These are phyloP conservation scores for Plectropomus leopardus DNA, from an alignment of 2,113 vertebrate genomes.

Conservation along the genomic window DNA sequence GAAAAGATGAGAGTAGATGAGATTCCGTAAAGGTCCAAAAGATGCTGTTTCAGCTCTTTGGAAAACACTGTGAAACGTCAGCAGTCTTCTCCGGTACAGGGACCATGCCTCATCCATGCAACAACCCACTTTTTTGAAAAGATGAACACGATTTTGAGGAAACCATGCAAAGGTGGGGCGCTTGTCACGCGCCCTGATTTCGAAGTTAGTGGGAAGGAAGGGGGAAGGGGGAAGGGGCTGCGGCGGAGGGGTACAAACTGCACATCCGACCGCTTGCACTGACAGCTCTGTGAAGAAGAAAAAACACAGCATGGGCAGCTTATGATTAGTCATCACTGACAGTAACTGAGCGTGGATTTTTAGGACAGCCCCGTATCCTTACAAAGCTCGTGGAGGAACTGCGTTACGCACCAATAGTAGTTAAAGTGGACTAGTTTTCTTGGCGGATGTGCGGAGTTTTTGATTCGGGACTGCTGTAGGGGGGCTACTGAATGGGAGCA, in stretches of 20 bases:
- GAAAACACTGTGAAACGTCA: neutral
- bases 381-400: neutral
- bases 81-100: neutral
- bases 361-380: constrained; percentile 5
- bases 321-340: neutral
- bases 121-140: constrained; percentile 5
- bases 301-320: neutral
- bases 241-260: constrained; percentile 80
- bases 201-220: constrained; percentile 73
- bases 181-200: constrained; percentile 71
- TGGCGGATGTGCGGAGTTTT: constrained; percentile 79
- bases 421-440: constrained; percentile 80
- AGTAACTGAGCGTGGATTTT: neutral
- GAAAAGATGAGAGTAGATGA: neutral
- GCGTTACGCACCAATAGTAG: constrained; percentile 3
- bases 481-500: constrained; percentile 79
- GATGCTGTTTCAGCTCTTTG: constrained; percentile 7
- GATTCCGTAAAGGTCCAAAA: neutral
- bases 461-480: constrained; percentile 58
- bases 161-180: constrained; percentile 64
- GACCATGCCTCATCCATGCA: neutral
- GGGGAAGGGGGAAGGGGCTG: constrained; percentile 76
- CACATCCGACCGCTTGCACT: constrained; percentile 56
- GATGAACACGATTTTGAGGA: constrained; percentile 13
- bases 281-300: constrained; percentile 43